These are phyloP conservation scores for Sarcophaga carnaria DNA, from an alignment of 2,888 invertebrate genomes.

Conservation along the genomic window DNA sequence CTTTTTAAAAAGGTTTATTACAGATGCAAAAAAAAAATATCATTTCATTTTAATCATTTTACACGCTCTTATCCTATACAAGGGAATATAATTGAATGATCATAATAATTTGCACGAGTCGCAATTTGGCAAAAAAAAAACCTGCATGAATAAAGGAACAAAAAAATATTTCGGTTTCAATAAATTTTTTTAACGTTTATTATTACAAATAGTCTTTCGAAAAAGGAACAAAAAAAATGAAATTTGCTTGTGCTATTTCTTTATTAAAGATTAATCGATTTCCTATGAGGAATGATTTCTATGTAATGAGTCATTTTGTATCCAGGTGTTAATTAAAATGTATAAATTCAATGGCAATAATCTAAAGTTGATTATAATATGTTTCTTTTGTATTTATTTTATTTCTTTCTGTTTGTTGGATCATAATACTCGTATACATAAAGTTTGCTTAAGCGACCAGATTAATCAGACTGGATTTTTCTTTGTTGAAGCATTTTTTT, in stretches of 20 bases:
- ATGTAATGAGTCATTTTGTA: constrained; percentile 42
- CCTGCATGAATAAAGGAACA: background rate
- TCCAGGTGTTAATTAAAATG: constrained; percentile 63
- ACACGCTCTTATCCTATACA: background rate
- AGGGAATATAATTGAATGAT: constrained; percentile 2
- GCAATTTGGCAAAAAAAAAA: background rate
- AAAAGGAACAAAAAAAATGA: constrained; percentile 18
- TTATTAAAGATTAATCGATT: constrained; percentile 26
- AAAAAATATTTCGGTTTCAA: constrained; percentile 14
- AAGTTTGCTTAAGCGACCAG: too few species aligned
- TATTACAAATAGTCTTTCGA: constrained; percentile 44
- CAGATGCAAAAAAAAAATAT: background rate
- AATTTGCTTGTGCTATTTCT: constrained; percentile 47
- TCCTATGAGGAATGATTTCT: constrained; percentile 6
- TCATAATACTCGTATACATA: too few species aligned
- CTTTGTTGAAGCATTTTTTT: too few species aligned
- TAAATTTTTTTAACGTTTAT: constrained; percentile 55
- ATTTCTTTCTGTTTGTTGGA: too few species aligned
- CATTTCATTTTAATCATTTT: background rate
- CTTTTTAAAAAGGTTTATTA: background rate
- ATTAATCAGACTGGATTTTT: too few species aligned
- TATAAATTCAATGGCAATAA: background rate
- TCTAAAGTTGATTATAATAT: too few species aligned
- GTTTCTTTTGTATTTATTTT: too few species aligned
- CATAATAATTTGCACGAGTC: background rate